Percentiles rank a stretch among this genome's conserved stretches.
These are phyloP conservation scores for Solea senegalensis DNA, from an alignment of 2,113 vertebrate genomes.

Conservation along the genomic window DNA sequence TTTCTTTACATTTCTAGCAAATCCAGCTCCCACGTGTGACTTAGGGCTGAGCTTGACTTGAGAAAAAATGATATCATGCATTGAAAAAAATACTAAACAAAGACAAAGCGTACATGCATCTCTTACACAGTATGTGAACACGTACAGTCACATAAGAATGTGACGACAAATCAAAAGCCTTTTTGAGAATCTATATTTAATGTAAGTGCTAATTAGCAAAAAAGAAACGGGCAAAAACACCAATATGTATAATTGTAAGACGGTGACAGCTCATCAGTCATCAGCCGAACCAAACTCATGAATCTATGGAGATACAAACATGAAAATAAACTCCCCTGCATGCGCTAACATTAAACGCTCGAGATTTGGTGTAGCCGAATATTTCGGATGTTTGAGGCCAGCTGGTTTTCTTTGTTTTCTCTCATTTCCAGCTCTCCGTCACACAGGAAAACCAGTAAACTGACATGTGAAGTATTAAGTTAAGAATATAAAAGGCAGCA, in stretches of 20 bases:
- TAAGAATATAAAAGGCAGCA: constrained; percentile 32
- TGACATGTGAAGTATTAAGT: constrained; percentile 1
- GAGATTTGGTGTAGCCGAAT: not conserved
- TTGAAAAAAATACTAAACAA: not conserved
- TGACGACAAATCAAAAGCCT: not conserved
- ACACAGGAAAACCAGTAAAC: constrained; percentile 1
- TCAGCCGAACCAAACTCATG: not conserved
- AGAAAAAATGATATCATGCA: no score
- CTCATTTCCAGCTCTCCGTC: not conserved
- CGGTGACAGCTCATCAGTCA: not conserved
- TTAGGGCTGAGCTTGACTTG: no score
- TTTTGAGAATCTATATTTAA: not conserved
- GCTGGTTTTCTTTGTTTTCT: constrained; percentile 4
- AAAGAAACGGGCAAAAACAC: not conserved
- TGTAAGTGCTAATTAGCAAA: not conserved
- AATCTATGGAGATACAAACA: not conserved
- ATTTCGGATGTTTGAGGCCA: not conserved
- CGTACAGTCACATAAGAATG: not conserved
- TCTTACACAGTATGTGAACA: not conserved
- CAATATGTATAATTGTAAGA: not conserved
- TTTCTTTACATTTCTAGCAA: no score
- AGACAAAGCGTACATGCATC: not conserved
- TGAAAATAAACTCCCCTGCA: not conserved
- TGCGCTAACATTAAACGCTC: not conserved
- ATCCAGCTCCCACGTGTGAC: no score